Conservation (phyloP, 2,113 vertebrate genomes). For the Proteles cristata region DNA sequence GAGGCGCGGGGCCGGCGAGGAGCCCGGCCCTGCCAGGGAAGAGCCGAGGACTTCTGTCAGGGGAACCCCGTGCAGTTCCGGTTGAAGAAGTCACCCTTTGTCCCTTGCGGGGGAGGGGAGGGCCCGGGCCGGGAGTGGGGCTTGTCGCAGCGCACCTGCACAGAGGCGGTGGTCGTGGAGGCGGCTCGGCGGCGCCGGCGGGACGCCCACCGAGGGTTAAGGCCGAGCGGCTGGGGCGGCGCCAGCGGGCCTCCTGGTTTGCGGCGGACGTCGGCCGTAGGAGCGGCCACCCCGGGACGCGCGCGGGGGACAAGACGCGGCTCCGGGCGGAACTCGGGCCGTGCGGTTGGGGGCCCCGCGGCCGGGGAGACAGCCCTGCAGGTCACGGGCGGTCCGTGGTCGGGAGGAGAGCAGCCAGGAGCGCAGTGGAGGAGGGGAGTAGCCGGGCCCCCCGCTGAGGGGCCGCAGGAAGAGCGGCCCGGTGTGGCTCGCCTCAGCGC, state of each 20-base stretch:
- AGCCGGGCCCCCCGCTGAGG: neutral
- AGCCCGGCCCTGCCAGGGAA: too few species aligned
- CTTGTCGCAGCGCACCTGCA: neutral
- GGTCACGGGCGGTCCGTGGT: too few species aligned
- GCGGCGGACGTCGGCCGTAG: neutral
- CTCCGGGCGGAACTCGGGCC: neutral
- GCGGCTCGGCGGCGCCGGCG: too few species aligned
- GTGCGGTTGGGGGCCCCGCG: neutral
- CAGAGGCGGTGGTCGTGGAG: neutral
- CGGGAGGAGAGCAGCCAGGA: neutral
- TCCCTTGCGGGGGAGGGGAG: neutral
- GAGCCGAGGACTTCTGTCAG: neutral
- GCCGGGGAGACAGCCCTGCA: neutral
- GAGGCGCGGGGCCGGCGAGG: neutral
- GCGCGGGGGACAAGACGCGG: neutral
- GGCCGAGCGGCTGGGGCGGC: neutral
- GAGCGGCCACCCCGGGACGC: neutral
- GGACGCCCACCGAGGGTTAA: too few species aligned
- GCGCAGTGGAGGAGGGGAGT: neutral
- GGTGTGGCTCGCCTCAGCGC: neutral
- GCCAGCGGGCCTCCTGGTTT: neutral
- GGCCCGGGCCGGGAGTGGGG: neutral
- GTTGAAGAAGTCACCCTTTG: neutral
- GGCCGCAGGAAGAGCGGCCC: rapidly evolving
- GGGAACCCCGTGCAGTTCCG: neutral